Base-by-base conservation (phyloP, 2,797 vertebrate species). In the Siniperca undulata region DNA sequence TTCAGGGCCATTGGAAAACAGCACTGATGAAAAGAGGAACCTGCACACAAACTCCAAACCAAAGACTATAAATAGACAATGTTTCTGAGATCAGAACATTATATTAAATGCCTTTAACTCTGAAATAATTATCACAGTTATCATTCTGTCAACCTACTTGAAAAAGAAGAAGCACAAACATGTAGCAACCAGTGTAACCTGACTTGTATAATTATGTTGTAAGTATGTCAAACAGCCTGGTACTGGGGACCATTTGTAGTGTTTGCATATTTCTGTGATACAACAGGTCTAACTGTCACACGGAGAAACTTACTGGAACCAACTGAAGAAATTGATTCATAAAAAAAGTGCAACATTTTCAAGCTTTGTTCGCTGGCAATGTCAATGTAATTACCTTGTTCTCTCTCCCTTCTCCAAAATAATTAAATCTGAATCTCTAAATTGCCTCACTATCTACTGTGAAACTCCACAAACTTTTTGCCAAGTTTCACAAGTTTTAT, bases 1-100 rank as follows among this genome's bases (percentile, higher is more conserved):
- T 66, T 53, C 24, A 50, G 10, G 7, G 38, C 11, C 69, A 11
- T 27, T 66, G 27, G 46, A 79, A 70, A 71, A 50, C 48, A 46
- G n/a, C 50, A 7, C 6, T 11, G n/a, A 38, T 19, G 5, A 34
- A 52, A 67, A 73, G 12, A 66, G 30, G 0, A 50, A 56, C 42
- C 20, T 70, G n/a, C 50, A 52, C 24, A 52, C 14, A 65, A 10
- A 40, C 52, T 50, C 12, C 24, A 82, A 14, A 67, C 12, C 38
- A 67, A 10, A 46, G 5, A 81, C 24, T 19, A 10, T 52, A 27
- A 38, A 55, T 22, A 19, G 1, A 48, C 56, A 50, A 17, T 6
- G 16, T 58, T 48, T 77, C 24, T 60, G 52, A 40, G 36, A 14
- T 19, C 3, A 53, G 55, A 30, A 38, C 2, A 48, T 38, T 38